phyloP scores from a whole-genome alignment of 2,113 vertebrate species.

The Stercorarius parasiticus region DNA sequence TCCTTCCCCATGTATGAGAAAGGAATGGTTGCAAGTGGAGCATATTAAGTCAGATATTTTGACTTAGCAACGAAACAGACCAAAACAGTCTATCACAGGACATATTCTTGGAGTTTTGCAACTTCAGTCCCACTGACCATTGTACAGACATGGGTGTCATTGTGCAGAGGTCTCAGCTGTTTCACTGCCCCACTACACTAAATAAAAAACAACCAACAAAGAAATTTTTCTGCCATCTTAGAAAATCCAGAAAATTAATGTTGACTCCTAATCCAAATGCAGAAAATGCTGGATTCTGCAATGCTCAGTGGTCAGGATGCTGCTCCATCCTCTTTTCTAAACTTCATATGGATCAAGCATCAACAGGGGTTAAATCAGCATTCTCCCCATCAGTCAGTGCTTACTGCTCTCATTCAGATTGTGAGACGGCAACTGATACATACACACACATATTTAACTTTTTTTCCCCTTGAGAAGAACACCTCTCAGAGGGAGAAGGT shows the following conservation, averaged over 20 bases:
- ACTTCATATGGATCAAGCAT: background rate
- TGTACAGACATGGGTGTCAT: background rate
- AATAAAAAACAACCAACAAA: background rate
- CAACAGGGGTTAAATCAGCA: background rate
- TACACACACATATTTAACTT: accelerated
- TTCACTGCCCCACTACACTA: background rate
- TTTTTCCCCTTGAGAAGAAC: background rate
- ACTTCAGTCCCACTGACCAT: background rate
- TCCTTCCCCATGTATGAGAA: background rate
- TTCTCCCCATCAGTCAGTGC: background rate
- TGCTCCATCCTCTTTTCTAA: background rate
- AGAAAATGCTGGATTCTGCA: background rate
- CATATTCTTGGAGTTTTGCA: background rate
- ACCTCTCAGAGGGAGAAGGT: background rate
- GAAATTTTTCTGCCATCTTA: background rate
- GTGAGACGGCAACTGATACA: background rate
- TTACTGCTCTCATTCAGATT: background rate
- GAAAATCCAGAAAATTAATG: background rate
- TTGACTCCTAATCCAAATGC: background rate
- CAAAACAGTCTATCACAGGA: background rate
- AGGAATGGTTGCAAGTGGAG: background rate
- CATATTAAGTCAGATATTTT: background rate
- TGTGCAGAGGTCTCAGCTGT: background rate
- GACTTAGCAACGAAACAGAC: background rate
- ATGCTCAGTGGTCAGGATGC: background rate